Conservation (phyloP, 2,888 invertebrate genomes). For the Drosophila bunnanda region DNA sequence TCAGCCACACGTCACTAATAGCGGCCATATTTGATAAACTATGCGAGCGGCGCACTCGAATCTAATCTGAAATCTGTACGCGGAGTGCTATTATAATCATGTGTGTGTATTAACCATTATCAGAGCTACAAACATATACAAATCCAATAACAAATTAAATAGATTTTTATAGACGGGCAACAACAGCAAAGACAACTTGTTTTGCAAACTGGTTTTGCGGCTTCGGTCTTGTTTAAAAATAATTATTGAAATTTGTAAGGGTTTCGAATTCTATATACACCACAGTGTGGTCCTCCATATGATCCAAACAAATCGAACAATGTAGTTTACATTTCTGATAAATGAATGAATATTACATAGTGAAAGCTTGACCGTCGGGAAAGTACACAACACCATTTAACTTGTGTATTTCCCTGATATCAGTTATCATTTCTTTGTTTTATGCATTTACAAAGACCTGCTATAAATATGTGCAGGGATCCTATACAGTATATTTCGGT, state of each 20-base stretch:
- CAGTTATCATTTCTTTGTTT: slow-evolving; percentile 10
- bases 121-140: slow-evolving; percentile 20
- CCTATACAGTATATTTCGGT: not conserved
- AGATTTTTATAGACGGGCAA: slow-evolving; percentile 34
- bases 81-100: slow-evolving; percentile 11
- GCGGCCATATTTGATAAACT: slow-evolving; percentile 64
- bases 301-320: slow-evolving; percentile 8
- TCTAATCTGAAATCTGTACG: slow-evolving; percentile 42
- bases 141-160: slow-evolving; percentile 18
- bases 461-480: not conserved
- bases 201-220: slow-evolving; percentile 40
- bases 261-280: slow-evolving; percentile 14
- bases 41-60: slow-evolving; percentile 63
- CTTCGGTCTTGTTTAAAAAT: slow-evolving; percentile 32
- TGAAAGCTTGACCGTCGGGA: not conserved
- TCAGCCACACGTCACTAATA: slow-evolving; percentile 29
- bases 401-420: not conserved
- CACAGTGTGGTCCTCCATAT: not conserved
- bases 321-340: slow-evolving; percentile 4
- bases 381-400: not conserved
- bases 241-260: slow-evolving; percentile 26
- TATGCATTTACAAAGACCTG: not conserved
- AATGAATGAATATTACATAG: not conserved
- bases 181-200: slow-evolving; percentile 32
- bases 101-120: slow-evolving; percentile 42